Evolutionary conservation across 2,797 vertebrate genomes (phyloP), one percentile per base, ranked within the genome.

Genomic region (Chrosomus eos): DNA sequence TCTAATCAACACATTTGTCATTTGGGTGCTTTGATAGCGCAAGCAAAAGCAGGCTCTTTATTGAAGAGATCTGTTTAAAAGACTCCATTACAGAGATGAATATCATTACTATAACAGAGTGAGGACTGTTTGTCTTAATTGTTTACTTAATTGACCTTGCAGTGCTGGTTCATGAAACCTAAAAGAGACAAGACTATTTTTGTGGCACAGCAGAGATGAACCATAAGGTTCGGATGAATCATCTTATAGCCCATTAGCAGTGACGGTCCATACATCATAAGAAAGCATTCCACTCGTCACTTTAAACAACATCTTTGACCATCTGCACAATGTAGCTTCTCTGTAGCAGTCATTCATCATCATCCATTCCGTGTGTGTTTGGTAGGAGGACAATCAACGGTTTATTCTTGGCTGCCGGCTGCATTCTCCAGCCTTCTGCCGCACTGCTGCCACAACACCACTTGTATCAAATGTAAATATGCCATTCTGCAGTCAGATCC

Each of bases 391-490:
- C 64, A 89, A 87, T 66, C 40, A 18, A 62, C 43, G 36, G 66
- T 75, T 83, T 83, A 67, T 86, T 74, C 76, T 76, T 85, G 81
- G 86, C 64, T 86, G 79, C 23, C 26, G 38, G 79, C 82, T 85
- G 81, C 86, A 80, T 85, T 89, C 76, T 83, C 19, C 58, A 85
- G 82, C 82, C 74, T 87, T 86, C 76, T 80, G 77, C 78, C 84
- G 72, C 81, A 74, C 18, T 90, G 90, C 87, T 92, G 89, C 90
- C 91, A 92, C 81, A 91, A 91, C 90, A 92, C 64, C 82, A 75
- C 71, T 86, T 92, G 91, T 92, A 91, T 91, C 88, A 89, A 88
- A 90, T 92, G 86, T 90, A 90, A 92, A 92, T 88, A 92, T 64
- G 68, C 79, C 81, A 74, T 85, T 87, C 43, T 55, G 71, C 76